Evolutionary conservation across 2,113 vertebrate species (phyloP), one percentile per base, ranked within the genome.

Genomic region (Labeo catla): DNA sequence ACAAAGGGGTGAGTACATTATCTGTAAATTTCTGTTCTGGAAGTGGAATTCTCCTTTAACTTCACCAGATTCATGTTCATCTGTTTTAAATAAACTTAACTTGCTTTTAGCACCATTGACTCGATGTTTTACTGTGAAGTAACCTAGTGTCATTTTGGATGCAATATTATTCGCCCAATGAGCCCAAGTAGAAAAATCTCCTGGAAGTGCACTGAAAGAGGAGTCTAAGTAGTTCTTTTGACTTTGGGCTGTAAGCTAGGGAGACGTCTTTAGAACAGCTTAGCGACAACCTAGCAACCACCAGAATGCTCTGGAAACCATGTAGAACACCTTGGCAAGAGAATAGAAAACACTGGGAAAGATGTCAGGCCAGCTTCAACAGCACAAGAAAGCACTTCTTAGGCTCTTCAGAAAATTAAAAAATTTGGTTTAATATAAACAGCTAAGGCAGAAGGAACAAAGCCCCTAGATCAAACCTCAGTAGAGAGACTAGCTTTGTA

Each of bases 231-330:
- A 21, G 15, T 4, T 39, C 15, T 68, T 68, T 19, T 39, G 15
- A 66, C 63, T 66, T 66, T 65, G 63, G 12, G 6, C 16, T 45
- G 19, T 21, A 19, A 73, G 7, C 39, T 43, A 21, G 36, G 8
- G 3, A 39, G 36, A 73, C 16, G 6, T 15, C 36, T 39, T 47
- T 4, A 74, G 21, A 74, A 74, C 2, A 68, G 6, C 65, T 68
- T 68, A 68, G 57, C 65, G n/a, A 68, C 65, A 74, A 43, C 70
- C 43, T n/a, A 47, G 43, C 39, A 74, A 74, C 72, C 72, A 74
- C 9, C 43, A 47, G 43, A 74, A 74, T 47, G 39, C 21, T 9
- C 72, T 74, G 39, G 43, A 74, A 47, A 49, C 72, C 43, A 74
- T 74, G 43, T 43, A 74, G 72, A 74, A 74, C 43, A 74, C 65